phyloP scores from a whole-genome alignment of 2,797 vertebrate genomes.

The Varecia variegata region DNA sequence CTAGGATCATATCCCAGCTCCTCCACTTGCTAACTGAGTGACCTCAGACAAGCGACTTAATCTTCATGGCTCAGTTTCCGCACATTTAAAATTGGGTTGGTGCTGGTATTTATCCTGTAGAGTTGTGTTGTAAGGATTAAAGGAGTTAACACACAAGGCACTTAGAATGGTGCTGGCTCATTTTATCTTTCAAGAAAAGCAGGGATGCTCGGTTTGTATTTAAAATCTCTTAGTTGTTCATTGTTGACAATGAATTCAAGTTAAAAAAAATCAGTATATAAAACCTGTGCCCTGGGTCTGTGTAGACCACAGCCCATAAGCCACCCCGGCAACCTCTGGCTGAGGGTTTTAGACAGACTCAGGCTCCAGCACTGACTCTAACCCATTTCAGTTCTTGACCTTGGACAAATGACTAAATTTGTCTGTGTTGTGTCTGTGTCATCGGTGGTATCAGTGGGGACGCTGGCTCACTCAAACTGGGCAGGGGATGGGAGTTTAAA shows the following conservation, averaged over 20 bases:
- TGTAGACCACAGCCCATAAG: accelerated
- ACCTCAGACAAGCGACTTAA: neutral
- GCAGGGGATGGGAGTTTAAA: neutral
- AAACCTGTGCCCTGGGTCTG: neutral
- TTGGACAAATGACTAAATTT: neutral
- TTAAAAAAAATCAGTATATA: neutral
- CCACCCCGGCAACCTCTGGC: neutral
- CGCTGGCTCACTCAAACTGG: neutral
- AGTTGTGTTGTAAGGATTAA: neutral
- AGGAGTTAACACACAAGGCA: neutral
- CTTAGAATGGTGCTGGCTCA: accelerated
- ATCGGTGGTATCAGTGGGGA: accelerated
- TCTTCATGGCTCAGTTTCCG: neutral
- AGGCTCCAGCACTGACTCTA: neutral
- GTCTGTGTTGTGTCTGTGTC: accelerated
- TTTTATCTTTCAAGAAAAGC: neutral
- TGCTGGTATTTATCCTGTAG: neutral
- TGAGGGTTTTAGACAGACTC: neutral
- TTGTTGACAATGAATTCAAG: neutral
- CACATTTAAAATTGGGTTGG: neutral
- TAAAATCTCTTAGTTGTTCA: neutral
- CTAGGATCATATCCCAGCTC: neutral
- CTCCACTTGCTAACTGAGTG: neutral
- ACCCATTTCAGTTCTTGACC: neutral
- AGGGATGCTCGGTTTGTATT: neutral